Conservation (phyloP, 2,113 vertebrate species). For the Leucopternis melanops region DNA sequence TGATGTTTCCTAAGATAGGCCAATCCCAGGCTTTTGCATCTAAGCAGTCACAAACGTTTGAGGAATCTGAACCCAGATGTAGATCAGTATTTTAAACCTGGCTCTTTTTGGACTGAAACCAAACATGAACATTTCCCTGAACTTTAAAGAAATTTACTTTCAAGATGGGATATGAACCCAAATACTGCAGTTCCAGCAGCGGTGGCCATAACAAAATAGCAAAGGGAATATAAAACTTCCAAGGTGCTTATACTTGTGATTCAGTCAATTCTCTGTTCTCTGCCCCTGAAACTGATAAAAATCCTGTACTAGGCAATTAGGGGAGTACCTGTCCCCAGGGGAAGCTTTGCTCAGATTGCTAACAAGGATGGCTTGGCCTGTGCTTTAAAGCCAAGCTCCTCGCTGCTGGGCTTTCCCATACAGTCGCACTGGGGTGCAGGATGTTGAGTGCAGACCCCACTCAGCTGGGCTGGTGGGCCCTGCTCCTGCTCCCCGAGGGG, state of each 20-base stretch:
- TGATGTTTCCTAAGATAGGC: background rate
- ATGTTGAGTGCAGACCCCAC: background rate
- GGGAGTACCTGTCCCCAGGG: background rate
- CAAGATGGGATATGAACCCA: background rate
- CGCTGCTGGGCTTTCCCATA: background rate
- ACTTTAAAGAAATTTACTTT: background rate
- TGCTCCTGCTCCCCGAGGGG: background rate
- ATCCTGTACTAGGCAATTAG: background rate
- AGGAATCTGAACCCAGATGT: background rate
- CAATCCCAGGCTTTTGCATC: background rate
- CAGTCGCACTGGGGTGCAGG: rapidly evolving
- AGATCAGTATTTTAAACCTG: background rate
- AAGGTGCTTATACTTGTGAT: background rate
- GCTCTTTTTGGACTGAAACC: background rate
- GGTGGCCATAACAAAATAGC: background rate
- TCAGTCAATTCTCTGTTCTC: background rate
- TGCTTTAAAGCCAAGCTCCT: background rate
- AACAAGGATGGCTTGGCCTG: background rate
- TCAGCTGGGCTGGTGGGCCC: rapidly evolving
- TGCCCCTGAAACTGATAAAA: background rate
- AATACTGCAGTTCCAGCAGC: background rate
- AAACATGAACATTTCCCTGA: background rate
- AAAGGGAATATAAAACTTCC: background rate
- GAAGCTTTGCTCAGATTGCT: background rate
- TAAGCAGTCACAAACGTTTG: background rate